These are phyloP conservation scores for Xanthia togata DNA, from an alignment of 2,888 invertebrate genomes.

Conservation along the genomic window DNA sequence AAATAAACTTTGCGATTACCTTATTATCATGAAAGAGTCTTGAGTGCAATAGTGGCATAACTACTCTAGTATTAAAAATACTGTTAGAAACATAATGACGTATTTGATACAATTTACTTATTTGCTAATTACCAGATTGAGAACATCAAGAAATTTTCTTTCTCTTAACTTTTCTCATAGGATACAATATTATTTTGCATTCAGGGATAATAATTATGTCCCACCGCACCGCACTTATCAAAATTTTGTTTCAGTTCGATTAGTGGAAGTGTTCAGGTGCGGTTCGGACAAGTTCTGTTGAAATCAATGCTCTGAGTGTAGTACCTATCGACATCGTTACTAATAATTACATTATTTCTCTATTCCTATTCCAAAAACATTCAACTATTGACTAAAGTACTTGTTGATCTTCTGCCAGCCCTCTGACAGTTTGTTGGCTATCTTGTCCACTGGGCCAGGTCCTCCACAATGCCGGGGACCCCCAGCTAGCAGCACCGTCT, in stretches of 20 bases:
- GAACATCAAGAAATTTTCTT: background rate
- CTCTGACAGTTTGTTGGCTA: constrained; percentile 84
- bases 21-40: background rate
- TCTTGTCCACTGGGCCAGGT: constrained; percentile 87
- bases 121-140: background rate
- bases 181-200: background rate
- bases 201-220: background rate
- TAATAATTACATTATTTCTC: background rate
- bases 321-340: too few relatives aligned
- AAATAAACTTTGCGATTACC: constrained; percentile 8
- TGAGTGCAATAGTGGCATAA: background rate
- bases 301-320: too few relatives aligned
- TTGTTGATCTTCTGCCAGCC: constrained; percentile 89
- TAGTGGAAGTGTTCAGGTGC: too few relatives aligned
- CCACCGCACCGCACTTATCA: too few relatives aligned
- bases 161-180: too few relatives aligned
- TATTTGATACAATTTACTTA: background rate
- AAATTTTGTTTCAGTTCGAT: too few relatives aligned
- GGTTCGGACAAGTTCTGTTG: too few relatives aligned
- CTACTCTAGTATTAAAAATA: background rate
- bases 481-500: constrained; percentile 81
- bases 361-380: background rate
- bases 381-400: constrained; percentile 78
- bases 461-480: constrained; percentile 85
- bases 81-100: background rate